A percentile compares a stretch with the other conserved stretches of the same genome.
These are phyloP conservation scores for Meloidogyne hapla DNA, from an alignment of 1,140 invertebrate species.

Conservation along the genomic window DNA sequence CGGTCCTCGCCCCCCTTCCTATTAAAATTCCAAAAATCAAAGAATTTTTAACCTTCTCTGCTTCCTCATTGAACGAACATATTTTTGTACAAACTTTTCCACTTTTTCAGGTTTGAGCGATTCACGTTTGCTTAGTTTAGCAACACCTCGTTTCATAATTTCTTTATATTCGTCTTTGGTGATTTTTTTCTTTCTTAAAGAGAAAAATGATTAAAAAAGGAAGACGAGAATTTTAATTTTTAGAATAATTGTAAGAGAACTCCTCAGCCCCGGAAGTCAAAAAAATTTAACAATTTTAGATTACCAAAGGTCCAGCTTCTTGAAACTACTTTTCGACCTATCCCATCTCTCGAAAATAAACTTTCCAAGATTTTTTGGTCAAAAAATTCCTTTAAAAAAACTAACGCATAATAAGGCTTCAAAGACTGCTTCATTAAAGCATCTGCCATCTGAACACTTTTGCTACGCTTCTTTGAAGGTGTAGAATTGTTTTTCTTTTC, in stretches of 20 bases:
- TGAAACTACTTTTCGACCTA: too few relatives aligned
- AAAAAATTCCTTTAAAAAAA: slow-evolving; percentile 11
- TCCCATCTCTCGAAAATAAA: too few relatives aligned
- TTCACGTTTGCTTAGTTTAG: slow-evolving; percentile 26
- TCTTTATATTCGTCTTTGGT: slow-evolving; percentile 41
- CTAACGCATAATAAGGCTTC: slow-evolving; percentile 33
- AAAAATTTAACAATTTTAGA: too few relatives aligned
- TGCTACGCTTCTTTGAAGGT: slow-evolving; percentile 12
- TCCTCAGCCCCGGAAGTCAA: too few relatives aligned
- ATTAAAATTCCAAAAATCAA: too few relatives aligned
- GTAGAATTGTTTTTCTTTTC: neutral
- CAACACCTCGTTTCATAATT: slow-evolving; percentile 41
- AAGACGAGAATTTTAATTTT: too few relatives aligned
- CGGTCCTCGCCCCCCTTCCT: too few relatives aligned
- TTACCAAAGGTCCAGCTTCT: too few relatives aligned
- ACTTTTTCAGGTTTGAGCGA: slow-evolving; percentile 28
- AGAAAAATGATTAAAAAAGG: neutral
- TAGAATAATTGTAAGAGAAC: too few relatives aligned
- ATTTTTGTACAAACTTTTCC: slow-evolving; percentile 32
- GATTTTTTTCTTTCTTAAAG: slow-evolving; percentile 37
- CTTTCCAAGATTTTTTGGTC: too few relatives aligned
- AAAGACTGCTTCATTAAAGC: slow-evolving; percentile 35
- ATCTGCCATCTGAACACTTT: slow-evolving; percentile 34
- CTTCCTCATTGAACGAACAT: neutral
- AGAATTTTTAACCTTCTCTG: neutral